Percentiles rank a stretch among this genome's conserved stretches.
Conservation (phyloP, 2,113 vertebrate species). For the Macquaria australasica region DNA sequence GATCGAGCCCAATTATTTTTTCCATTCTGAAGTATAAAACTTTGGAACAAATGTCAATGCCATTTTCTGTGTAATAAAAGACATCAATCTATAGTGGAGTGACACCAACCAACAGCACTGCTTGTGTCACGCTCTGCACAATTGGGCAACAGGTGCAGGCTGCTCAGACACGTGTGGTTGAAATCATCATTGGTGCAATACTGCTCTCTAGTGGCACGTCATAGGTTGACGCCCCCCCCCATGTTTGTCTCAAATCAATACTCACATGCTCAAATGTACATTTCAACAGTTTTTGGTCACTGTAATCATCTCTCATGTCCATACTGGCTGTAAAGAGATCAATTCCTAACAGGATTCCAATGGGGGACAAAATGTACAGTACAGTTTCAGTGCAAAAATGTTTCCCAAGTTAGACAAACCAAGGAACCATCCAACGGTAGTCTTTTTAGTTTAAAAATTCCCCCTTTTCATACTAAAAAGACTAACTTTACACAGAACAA, state of each 20-base stretch:
- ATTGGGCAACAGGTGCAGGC: constrained; percentile 63
- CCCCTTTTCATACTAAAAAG: background rate
- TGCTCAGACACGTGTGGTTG: background rate
- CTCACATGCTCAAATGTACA: no score
- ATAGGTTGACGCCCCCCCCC: background rate
- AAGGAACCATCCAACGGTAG: background rate
- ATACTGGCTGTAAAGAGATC: background rate
- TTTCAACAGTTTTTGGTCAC: background rate
- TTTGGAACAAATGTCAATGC: constrained; percentile 47
- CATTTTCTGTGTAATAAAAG: constrained; percentile 39
- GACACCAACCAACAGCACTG: background rate
- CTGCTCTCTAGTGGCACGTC: constrained; percentile 73
- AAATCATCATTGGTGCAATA: constrained; percentile 41
- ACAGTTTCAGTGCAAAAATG: background rate
- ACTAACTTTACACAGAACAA: no score
- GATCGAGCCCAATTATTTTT: constrained; percentile 50
- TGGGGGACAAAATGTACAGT: background rate
- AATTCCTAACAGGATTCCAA: background rate
- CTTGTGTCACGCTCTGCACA: background rate
- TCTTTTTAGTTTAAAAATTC: background rate
- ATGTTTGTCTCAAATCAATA: background rate
- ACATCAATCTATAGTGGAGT: constrained; percentile 22
- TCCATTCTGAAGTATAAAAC: constrained; percentile 37
- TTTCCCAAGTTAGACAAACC: background rate
- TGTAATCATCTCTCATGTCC: background rate